Percentiles rank a stretch among this genome's conserved stretches.
Conservation (phyloP, 2,888 invertebrate species). For the Phlogophora meticulosa region DNA sequence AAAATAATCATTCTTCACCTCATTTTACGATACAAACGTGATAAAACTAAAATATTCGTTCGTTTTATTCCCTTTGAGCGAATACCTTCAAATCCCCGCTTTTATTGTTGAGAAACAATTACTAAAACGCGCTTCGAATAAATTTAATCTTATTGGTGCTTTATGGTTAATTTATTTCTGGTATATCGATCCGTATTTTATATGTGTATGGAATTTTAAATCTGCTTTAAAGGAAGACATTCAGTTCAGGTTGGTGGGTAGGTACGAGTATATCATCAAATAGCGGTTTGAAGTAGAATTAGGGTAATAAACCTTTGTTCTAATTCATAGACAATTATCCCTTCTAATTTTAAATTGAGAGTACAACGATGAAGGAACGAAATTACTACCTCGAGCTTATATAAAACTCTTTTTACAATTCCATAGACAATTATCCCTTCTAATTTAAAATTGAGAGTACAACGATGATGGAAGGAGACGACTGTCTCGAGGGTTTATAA, state of each 20-base stretch:
- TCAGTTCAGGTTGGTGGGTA: background rate
- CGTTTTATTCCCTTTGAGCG: background rate
- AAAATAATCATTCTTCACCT: background rate
- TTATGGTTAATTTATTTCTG: conserved; percentile 35
- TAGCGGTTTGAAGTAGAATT: background rate
- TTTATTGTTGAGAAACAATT: conserved; percentile 51
- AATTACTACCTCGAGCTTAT: too few species aligned
- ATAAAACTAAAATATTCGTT: conserved; percentile 23
- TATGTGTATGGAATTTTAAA: conserved; percentile 19
- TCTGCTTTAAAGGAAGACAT: conserved; percentile 4
- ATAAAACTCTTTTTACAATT: too few species aligned
- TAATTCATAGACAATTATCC: too few species aligned
- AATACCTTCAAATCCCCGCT: conserved; percentile 25
- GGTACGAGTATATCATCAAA: background rate
- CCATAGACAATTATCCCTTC: too few species aligned
- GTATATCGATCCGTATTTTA: conserved; percentile 6
- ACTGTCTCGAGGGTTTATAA: too few species aligned
- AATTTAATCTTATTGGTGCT: conserved; percentile 27
- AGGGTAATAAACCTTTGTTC: background rate
- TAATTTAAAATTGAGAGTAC: too few species aligned
- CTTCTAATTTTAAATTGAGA: too few species aligned
- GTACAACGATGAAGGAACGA: too few species aligned
- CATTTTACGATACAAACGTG: conserved; percentile 37
- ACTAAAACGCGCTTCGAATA: conserved; percentile 51
- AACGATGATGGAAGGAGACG: too few species aligned